Conservation (phyloP, 92 coral and sea anemone species). For the Chrysogorgia sp. region DNA sequence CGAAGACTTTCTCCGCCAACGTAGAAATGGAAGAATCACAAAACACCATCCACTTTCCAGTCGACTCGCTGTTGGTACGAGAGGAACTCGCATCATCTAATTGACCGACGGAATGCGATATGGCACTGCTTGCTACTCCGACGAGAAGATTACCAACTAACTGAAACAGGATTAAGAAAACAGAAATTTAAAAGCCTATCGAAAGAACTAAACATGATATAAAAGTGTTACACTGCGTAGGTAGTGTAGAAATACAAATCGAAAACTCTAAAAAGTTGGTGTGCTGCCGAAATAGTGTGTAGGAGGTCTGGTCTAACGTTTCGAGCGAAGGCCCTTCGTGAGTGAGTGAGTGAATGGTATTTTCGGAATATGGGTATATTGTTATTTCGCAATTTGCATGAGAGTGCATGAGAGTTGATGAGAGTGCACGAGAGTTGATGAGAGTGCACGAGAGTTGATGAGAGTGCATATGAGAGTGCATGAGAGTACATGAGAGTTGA, state of each 20-base stretch:
- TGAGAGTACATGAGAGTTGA: no score
- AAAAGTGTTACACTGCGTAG: background rate
- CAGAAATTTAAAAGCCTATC: background rate
- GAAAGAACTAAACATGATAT: background rate
- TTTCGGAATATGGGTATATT: no score
- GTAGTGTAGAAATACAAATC: no score
- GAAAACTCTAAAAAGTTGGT: no score
- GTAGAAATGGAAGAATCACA: constrained; percentile 77
- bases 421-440: no score
- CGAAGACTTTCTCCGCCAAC: constrained; percentile 78
- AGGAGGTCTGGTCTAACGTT: no score
- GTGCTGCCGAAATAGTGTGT: no score
- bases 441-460: no score
- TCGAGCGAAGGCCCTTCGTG: no score
- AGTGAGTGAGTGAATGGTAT: no score
- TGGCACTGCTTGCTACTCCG: constrained; percentile 84
- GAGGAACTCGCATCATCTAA: constrained; percentile 59
- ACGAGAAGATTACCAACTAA: constrained; percentile 81
- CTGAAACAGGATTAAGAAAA: constrained; percentile 39
- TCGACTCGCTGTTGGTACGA: constrained; percentile 23
- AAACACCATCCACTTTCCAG: constrained; percentile 87
- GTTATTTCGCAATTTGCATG: no score
- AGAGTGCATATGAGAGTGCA: background rate
- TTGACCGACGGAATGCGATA: constrained; percentile 59
- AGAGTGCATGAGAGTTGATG: no score